Evolutionary conservation across 2,113 vertebrate genomes (phyloP).

Genomic region (Nannospalax galili): DNA sequence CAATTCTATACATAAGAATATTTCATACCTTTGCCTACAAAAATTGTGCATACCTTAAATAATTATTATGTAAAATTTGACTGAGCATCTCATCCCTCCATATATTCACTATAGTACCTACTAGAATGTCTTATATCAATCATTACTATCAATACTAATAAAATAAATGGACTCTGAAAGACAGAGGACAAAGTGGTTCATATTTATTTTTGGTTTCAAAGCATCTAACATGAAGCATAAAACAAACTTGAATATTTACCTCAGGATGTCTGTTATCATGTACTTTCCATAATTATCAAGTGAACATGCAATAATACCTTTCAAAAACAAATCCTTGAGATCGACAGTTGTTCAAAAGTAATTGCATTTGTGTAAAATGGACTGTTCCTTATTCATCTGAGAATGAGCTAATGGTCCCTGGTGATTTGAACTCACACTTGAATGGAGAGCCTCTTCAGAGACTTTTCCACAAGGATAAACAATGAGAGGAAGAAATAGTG

Average conservation of each 20-base stretch:
- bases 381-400: too few species aligned
- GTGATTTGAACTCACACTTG: too few species aligned
- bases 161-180: background rate
- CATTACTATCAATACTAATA: background rate
- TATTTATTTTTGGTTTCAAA: background rate
- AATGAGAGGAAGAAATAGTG: too few species aligned
- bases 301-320: background rate
- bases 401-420: too few species aligned
- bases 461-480: too few species aligned
- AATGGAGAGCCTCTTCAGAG: too few species aligned
- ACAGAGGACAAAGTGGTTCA: background rate
- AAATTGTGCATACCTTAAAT: background rate
- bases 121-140: background rate
- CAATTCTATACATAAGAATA: background rate
- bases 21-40: background rate
- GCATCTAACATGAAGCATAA: background rate
- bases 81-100: background rate
- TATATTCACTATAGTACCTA: background rate
- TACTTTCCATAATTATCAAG: background rate
- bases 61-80: background rate
- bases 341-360: too few species aligned
- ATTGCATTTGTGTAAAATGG: too few species aligned
- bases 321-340: background rate
- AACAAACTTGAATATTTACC: conserved; percentile 7
- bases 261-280: background rate